Conservation (phyloP, 2,113 vertebrate genomes). For the Macquaria ambigua region DNA sequence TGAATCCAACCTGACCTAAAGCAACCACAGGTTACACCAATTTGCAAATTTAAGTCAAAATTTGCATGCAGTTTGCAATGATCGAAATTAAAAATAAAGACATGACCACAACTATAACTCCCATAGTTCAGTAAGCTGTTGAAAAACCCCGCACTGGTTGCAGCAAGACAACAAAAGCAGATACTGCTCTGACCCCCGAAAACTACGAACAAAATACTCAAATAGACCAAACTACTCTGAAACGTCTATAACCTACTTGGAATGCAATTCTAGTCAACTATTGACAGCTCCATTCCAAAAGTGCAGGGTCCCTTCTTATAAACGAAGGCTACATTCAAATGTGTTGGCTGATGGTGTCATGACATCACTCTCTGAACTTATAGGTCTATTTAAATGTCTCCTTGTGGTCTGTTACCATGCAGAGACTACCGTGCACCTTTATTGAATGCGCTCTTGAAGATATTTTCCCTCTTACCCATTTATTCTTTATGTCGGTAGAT, state of each 20-base stretch:
- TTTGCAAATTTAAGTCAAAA: background rate
- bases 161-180: background rate
- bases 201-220: slow-evolving; percentile 35
- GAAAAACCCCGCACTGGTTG: background rate
- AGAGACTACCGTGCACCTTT: background rate
- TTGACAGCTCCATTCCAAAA: slow-evolving; percentile 39
- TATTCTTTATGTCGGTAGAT: background rate
- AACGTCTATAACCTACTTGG: background rate
- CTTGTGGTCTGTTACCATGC: slow-evolving; percentile 46
- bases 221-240: slow-evolving; percentile 38
- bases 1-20: background rate
- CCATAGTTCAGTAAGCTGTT: background rate
- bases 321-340: slow-evolving; percentile 78
- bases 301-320: slow-evolving; percentile 71
- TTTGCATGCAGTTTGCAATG: background rate
- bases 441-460: background rate
- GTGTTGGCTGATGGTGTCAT: slow-evolving; percentile 76
- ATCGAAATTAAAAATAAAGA: background rate
- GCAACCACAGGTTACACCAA: background rate
- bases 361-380: slow-evolving; percentile 78
- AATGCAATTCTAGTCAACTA: slow-evolving; percentile 18
- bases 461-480: no score
- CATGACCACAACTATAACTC: background rate
- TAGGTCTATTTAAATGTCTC: slow-evolving; percentile 77
- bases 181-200: background rate